These are phyloP conservation scores for Triops cancriformis DNA, from an alignment of 1,140 invertebrate species.

Conservation along the genomic window DNA sequence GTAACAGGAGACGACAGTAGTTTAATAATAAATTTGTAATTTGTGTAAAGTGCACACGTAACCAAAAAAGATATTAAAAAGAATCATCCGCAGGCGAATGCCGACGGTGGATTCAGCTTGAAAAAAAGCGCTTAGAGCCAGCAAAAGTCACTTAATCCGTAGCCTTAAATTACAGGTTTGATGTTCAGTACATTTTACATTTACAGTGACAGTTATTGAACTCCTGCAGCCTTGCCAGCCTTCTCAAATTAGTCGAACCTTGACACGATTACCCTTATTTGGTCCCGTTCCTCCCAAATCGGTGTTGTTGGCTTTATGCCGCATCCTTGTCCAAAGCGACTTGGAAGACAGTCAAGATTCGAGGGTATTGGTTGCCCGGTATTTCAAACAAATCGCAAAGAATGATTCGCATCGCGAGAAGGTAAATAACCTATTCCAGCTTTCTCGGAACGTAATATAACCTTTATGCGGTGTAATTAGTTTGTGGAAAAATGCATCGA, in stretches of 20 bases:
- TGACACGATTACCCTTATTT: conserved; percentile 36
- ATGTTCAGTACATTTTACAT: no score
- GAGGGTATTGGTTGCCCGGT: neutral
- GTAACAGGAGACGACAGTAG: no score
- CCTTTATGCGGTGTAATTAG: neutral
- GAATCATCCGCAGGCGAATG: no score
- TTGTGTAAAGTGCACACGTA: no score
- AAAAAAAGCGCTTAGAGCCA: no score
- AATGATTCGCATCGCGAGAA: conserved; percentile 4
- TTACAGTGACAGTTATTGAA: conserved; percentile 38
- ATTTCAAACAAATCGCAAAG: conserved; percentile 23
- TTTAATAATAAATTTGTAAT: no score
- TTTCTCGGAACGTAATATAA: neutral
- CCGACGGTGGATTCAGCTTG: no score
- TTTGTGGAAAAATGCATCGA: conserved; percentile 29
- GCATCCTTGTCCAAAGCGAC: conserved; percentile 33
- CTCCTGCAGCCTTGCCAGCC: conserved; percentile 35
- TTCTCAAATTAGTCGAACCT: conserved; percentile 31
- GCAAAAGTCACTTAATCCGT: no score
- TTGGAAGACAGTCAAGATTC: conserved; percentile 34
- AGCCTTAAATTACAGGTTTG: no score
- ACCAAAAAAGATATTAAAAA: no score
- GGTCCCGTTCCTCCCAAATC: conserved; percentile 24
- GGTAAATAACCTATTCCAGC: conserved; percentile 7
- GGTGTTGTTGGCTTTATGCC: conserved; percentile 33